These are phyloP conservation scores for Lasiurus borealis DNA, from an alignment of 2,113 vertebrate species.

Conservation along the genomic window DNA sequence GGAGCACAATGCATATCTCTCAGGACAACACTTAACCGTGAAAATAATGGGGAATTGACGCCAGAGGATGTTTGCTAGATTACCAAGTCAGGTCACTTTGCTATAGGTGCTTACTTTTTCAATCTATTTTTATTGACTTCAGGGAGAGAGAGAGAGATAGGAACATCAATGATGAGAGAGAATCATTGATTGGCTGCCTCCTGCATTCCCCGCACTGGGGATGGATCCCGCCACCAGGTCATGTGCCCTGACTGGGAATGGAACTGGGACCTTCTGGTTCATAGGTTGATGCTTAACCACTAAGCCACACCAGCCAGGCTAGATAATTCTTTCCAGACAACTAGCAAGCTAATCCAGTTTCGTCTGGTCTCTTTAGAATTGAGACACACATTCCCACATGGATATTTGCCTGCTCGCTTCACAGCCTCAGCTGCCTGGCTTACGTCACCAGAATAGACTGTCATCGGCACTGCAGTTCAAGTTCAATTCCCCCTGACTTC, in stretches of 20 bases:
- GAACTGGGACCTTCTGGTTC: no score
- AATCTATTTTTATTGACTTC: no score
- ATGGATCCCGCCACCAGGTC: no score
- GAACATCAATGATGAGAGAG: no score
- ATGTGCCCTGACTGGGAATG: no score
- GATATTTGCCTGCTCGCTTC: slow-evolving; percentile 13
- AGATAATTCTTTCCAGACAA: slow-evolving; percentile 10
- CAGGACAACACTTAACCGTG: neutral
- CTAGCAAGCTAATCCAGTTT: slow-evolving; percentile 19
- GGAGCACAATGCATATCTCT: neutral
- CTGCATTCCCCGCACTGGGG: no score
- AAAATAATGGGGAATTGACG: neutral
- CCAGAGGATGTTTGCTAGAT: slow-evolving; percentile 14
- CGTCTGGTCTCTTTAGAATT: slow-evolving; percentile 32
- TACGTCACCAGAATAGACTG: slow-evolving; percentile 43
- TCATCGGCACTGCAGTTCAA: slow-evolving; percentile 25
- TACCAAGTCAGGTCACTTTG: slow-evolving; percentile 10
- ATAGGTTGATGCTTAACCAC: no score
- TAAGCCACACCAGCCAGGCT: no score
- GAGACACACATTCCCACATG: slow-evolving; percentile 35
- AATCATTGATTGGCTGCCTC: no score
- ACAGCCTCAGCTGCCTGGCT: neutral
- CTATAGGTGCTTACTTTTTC: neutral
- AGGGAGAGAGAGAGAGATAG: no score
- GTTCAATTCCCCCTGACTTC: slow-evolving; percentile 35